Percentiles rank a stretch among this genome's conserved stretches.
These are phyloP conservation scores for Lophochroa leadbeateri DNA, from an alignment of 2,113 vertebrate species.

Conservation along the genomic window DNA sequence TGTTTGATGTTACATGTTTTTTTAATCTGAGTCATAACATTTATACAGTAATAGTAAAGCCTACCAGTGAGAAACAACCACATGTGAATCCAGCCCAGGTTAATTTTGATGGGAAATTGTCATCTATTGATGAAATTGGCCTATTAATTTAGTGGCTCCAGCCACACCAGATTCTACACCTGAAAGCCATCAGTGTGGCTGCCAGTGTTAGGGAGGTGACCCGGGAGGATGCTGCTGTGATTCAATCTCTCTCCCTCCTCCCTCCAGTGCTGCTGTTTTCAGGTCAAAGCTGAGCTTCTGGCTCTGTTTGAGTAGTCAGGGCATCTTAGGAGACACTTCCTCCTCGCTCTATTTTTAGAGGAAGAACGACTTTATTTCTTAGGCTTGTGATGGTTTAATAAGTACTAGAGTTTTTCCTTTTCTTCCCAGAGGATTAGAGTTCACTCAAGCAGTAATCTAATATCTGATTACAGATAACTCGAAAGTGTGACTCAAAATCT, in stretches of 20 bases:
- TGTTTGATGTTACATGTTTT: not conserved
- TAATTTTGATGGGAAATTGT: not conserved
- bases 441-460: not conserved
- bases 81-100: not conserved
- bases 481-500: not conserved
- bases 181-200: not conserved
- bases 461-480: not conserved
- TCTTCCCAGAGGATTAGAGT: not conserved
- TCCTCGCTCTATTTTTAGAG: not conserved
- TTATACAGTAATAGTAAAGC: not conserved
- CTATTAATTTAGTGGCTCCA: not conserved
- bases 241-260: not conserved
- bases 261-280: not conserved
- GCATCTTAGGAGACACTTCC: not conserved
- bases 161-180: not conserved
- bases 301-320: not conserved
- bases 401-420: not conserved
- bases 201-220: fast-evolving
- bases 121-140: not conserved
- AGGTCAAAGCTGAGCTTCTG: not conserved
- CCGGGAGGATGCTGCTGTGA: fast-evolving
- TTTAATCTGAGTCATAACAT: not conserved
- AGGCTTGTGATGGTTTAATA: not conserved
- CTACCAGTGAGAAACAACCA: not conserved
- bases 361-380: not conserved